These are phyloP conservation scores for Pygoscelis antarcticus DNA, from an alignment of 2,113 vertebrate genomes.

Conservation along the genomic window DNA sequence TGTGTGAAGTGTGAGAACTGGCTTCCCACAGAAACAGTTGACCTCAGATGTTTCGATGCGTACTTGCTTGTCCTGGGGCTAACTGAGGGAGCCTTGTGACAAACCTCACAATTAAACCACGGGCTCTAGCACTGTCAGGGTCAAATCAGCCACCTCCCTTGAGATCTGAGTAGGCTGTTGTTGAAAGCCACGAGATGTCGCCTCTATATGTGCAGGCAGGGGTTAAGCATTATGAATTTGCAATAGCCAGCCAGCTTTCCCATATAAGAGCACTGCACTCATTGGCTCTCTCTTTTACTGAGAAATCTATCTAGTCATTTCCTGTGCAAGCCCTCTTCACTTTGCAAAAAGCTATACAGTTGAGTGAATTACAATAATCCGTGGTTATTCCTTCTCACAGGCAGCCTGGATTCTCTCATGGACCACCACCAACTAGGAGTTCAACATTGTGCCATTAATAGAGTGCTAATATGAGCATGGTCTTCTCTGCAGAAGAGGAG, in stretches of 20 bases:
- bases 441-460: fast-evolving
- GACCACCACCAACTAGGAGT: neutral
- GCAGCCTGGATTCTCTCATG: neutral
- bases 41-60: fast-evolving
- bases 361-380: neutral
- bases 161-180: neutral
- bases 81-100: neutral
- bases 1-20: neutral
- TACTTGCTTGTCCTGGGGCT: neutral
- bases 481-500: neutral
- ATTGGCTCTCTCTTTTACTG: slow-evolving; percentile 36
- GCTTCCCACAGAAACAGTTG: neutral
- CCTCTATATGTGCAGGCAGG: neutral
- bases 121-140: neutral
- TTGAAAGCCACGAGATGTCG: neutral
- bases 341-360: neutral
- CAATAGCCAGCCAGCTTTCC: slow-evolving; percentile 34
- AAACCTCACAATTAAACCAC: neutral
- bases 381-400: neutral
- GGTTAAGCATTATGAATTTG: slow-evolving; percentile 20
- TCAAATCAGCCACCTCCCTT: neutral
- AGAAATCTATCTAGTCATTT: slow-evolving; percentile 43
- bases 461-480: neutral
- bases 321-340: slow-evolving; percentile 16
- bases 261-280: slow-evolving; percentile 60